A percentile compares a stretch with the other conserved stretches of the same genome.
Conservation (phyloP, 2,113 vertebrate species). For the Sceloporus undulatus region DNA sequence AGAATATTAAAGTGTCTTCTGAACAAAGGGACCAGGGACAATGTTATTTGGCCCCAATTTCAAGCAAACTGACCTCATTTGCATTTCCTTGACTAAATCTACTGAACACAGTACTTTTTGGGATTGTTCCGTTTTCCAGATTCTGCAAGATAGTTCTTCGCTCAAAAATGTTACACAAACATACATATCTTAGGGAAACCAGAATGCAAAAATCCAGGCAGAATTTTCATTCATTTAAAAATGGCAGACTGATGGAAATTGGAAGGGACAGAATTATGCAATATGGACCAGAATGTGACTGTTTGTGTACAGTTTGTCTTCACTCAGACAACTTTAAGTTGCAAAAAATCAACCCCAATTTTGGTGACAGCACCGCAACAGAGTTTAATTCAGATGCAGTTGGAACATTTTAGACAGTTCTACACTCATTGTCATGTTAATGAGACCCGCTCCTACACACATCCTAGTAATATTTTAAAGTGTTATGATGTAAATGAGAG, state of each 20-base stretch:
- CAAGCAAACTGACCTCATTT: neutral
- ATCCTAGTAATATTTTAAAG: conserved; percentile 26
- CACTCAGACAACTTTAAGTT: conserved; percentile 9
- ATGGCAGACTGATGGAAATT: too few relatives aligned
- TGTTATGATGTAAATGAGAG: conserved; percentile 22
- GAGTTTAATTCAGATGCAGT: conserved; percentile 10
- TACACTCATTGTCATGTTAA: conserved; percentile 14
- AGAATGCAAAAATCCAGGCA: neutral
- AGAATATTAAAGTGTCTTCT: neutral
- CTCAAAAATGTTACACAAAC: too few relatives aligned
- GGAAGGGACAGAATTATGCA: too few relatives aligned
- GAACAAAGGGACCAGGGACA: neutral
- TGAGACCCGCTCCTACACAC: neutral
- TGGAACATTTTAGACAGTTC: neutral
- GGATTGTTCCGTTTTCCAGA: neutral
- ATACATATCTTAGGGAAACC: neutral
- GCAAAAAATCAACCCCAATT: neutral
- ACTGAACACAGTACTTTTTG: neutral
- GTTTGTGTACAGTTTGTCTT: neutral
- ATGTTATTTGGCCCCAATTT: neutral
- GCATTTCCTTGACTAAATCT: too few relatives aligned
- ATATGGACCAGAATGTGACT: too few relatives aligned
- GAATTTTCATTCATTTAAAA: too few relatives aligned
- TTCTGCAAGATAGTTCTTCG: neutral
- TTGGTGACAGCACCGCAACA: neutral